phyloP scores from a whole-genome alignment of 2,797 vertebrate genomes.

The Tamandua tetradactyla region DNA sequence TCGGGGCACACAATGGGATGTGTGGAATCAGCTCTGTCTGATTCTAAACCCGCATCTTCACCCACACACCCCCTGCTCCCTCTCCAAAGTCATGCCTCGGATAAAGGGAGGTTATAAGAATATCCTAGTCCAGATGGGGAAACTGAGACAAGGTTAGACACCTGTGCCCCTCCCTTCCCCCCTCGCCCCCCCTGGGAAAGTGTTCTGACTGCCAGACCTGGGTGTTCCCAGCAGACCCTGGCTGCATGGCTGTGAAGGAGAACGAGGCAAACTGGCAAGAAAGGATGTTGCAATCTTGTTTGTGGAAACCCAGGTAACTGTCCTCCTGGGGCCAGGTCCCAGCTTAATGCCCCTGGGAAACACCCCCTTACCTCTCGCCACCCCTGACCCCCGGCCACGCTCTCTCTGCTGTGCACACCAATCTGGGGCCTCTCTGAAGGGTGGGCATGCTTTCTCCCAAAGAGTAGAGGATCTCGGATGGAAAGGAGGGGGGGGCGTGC shows the following conservation, averaged over 20 bases:
- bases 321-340: background rate
- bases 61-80: background rate
- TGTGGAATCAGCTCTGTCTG: background rate
- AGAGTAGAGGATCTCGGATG: background rate
- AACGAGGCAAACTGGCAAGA: background rate
- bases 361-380: background rate
- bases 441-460: background rate
- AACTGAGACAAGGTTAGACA: background rate
- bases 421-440: background rate
- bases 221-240: background rate
- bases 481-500: background rate
- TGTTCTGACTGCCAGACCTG: background rate
- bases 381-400: background rate
- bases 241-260: fast-evolving
- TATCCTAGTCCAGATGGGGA: background rate
- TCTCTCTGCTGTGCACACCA: background rate
- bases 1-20: background rate
- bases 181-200: too few relatives aligned
- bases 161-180: background rate
- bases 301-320: background rate
- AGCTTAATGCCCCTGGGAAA: background rate
- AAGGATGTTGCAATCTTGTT: background rate
- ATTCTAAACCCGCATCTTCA: background rate
- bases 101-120: background rate
- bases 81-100: background rate